Evolutionary conservation across 2,797 vertebrate species (phyloP), one percentile per base, ranked within the genome.

Genomic region (Pseudochirops corinnae): DNA sequence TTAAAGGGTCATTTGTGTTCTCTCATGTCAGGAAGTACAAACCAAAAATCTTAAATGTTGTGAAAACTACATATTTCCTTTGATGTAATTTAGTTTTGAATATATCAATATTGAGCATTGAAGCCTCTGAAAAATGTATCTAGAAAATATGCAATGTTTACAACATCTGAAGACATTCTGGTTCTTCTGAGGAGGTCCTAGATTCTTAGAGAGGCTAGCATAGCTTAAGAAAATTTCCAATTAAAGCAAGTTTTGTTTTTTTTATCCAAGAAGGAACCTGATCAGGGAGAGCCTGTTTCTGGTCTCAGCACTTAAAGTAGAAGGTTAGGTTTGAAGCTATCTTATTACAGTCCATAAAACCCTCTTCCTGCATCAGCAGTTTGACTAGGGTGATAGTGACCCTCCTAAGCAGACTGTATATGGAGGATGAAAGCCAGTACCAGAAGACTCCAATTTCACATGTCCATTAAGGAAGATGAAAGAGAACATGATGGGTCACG

Each of bases 281-380:
- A 1, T 56, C 53, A 55, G 39, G 56, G 96, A 95, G 46, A 96
- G 93, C 67, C 95, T 93, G 57, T 96, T 97, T 97, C 93, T 97
- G 93, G 58, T 93, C 57, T 97, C 96, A 92, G 91, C 55, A 33
- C 94, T 97, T 96, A 96, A 97, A 90, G 93, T 82, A 98, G 94
- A 96, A 50, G 93, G 96, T 98, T 98, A 96, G 96, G 98, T 97
- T 97, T 97, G 98, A 96, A 96, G 94, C 28, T 96, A 98, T 99
- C 98, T 92, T 93, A 95, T 99, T 98, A 98, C 98, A 98, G 92
- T 94, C 96, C 55, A 97, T 82, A 95, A 98, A 98, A 96, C 95
- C 50, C 92, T 96, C 95, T 96, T 94, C 94, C 96, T 96, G 52
- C 93, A 97, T 98, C 98, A 98, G 98, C 94, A 96, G 55, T 97